Evolutionary conservation across 2,888 invertebrate species (phyloP).

Genomic region (Drosophila pegasa): DNA sequence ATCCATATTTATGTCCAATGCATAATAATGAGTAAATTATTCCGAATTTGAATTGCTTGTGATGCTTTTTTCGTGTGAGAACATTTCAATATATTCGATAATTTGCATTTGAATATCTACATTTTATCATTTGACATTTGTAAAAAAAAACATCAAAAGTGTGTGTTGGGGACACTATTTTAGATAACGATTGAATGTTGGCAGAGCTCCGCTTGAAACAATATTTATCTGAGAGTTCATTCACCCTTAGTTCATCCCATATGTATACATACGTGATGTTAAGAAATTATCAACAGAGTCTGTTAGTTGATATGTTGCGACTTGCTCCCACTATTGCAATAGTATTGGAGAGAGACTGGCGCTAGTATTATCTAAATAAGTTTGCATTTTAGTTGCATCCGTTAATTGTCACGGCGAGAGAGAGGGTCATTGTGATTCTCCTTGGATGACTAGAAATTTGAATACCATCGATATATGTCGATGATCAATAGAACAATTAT

Average conservation of each 20-base stretch:
- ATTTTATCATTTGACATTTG: slow-evolving; percentile 1
- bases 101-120: slow-evolving; percentile 21
- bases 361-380: too few relatives aligned
- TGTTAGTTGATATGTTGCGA: too few relatives aligned
- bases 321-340: too few relatives aligned
- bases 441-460: too few relatives aligned
- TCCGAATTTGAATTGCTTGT: slow-evolving; percentile 26
- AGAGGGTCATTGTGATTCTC: too few relatives aligned
- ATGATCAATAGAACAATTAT: too few relatives aligned
- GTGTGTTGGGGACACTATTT: neutral
- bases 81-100: slow-evolving; percentile 13
- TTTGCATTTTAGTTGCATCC: too few relatives aligned
- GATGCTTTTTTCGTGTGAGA: slow-evolving; percentile 1
- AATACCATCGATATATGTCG: too few relatives aligned
- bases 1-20: slow-evolving; percentile 24
- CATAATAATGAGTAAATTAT: slow-evolving; percentile 54
- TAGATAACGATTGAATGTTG: neutral
- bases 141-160: neutral
- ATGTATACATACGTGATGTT: too few relatives aligned
- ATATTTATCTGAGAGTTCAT: neutral
- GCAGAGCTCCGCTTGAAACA: neutral
- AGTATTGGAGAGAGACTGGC: too few relatives aligned
- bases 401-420: too few relatives aligned
- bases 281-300: too few relatives aligned
- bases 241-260: neutral